Evolutionary conservation across 1,140 invertebrate genomes (phyloP).

Genomic region (Hypothenemus hampei): DNA sequence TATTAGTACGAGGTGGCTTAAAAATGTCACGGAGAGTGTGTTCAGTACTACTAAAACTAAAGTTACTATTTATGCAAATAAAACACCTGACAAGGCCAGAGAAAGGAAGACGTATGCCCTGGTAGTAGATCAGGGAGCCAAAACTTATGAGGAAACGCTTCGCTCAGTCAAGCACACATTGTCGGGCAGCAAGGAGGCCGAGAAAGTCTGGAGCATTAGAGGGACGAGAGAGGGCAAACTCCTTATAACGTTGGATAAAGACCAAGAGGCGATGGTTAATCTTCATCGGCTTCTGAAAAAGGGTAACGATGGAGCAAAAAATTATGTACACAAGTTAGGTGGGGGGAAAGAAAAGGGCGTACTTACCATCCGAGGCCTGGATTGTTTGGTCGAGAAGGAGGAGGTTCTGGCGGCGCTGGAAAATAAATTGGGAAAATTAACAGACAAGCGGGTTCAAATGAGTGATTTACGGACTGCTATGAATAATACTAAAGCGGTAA

Average conservation of each 20-base stretch:
- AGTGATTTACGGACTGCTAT: background rate
- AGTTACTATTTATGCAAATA: background rate
- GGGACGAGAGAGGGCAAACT: slow-evolving; percentile 1
- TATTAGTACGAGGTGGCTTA: background rate
- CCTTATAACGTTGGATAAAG: slow-evolving; percentile 1
- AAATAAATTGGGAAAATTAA: background rate
- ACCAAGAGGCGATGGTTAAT: background rate
- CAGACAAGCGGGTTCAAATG: background rate
- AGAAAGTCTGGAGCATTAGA: background rate
- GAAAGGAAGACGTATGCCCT: background rate
- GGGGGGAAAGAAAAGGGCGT: background rate
- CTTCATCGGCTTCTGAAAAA: background rate
- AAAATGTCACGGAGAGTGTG: background rate
- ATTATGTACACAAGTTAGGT: background rate
- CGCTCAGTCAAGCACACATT: background rate
- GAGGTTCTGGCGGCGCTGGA: background rate
- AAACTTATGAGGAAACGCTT: background rate
- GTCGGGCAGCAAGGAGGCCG: background rate
- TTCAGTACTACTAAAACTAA: background rate
- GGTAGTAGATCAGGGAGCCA: background rate
- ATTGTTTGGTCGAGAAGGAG: background rate
- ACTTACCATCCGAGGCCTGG: background rate
- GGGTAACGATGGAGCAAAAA: background rate
- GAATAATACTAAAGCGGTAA: background rate
- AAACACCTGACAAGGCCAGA: background rate